phyloP scores from a whole-genome alignment of 2,888 invertebrate genomes.

The Microchrysa polita region DNA sequence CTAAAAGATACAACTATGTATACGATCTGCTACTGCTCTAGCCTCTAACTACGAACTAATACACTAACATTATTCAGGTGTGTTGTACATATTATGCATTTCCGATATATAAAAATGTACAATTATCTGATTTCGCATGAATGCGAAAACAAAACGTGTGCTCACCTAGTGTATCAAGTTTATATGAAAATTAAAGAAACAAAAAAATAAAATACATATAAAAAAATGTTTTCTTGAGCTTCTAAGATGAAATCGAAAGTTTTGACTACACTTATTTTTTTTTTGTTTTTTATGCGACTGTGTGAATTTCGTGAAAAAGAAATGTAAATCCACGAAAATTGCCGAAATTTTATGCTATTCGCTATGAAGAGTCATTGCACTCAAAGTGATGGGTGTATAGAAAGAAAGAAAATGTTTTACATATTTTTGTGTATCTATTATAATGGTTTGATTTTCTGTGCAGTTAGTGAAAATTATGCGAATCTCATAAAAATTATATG shows the following conservation, averaged over 20 bases:
- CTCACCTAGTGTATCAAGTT: background rate
- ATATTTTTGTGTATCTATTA: too few relatives aligned
- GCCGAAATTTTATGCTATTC: background rate
- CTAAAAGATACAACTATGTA: conserved; percentile 5
- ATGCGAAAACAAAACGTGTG: conserved; percentile 7
- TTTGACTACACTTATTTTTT: background rate
- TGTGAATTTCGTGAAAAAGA: too few relatives aligned
- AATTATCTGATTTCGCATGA: background rate
- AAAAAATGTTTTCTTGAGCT: conserved; percentile 13
- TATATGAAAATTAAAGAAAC: conserved; percentile 27
- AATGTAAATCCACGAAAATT: too few relatives aligned
- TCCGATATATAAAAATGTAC: background rate
- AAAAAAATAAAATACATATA: too few relatives aligned
- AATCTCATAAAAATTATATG: background rate
- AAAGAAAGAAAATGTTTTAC: too few relatives aligned
- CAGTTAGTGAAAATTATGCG: too few relatives aligned
- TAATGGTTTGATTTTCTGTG: too few relatives aligned
- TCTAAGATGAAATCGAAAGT: conserved; percentile 41
- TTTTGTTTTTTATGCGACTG: too few relatives aligned
- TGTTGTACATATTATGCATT: background rate
- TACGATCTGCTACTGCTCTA: too few relatives aligned
- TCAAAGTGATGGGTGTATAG: too few relatives aligned
- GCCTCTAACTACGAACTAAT: conserved; percentile 1
- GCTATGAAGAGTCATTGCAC: background rate
- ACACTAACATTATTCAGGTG: background rate